These are phyloP conservation scores for Pelodytes ibericus DNA, from an alignment of 2,797 vertebrate species.

Conservation along the genomic window DNA sequence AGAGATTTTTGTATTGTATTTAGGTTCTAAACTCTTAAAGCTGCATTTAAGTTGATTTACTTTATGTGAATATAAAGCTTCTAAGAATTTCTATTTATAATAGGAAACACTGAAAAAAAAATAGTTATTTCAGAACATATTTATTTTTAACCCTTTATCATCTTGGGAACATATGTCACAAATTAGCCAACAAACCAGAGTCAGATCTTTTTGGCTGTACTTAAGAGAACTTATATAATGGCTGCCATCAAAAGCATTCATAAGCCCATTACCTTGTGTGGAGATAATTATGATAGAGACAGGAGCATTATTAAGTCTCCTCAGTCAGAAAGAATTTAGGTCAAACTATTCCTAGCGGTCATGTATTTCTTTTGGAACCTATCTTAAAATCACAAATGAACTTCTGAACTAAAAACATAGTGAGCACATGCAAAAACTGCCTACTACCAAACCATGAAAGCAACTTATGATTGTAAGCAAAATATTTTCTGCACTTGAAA, in stretches of 20 bases:
- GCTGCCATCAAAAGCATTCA: slow-evolving; percentile 12
- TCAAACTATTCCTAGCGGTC: neutral
- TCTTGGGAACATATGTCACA: slow-evolving; percentile 13
- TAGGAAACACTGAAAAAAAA: neutral
- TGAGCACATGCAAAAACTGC: neutral
- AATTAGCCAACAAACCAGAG: slow-evolving; percentile 4
- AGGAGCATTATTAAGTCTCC: slow-evolving; percentile 20
- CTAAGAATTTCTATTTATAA: neutral
- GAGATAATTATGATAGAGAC: slow-evolving; percentile 16
- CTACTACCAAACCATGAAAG: neutral
- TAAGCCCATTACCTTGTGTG: slow-evolving; percentile 30
- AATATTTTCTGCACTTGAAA: neutral
- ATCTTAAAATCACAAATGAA: neutral
- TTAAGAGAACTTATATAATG: slow-evolving; percentile 9
- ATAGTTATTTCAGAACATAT: neutral
- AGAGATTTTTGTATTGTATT: too few species aligned
- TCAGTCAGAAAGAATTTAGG: slow-evolving; percentile 19
- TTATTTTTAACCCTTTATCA: slow-evolving; percentile 5
- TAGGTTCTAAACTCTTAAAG: too few species aligned
- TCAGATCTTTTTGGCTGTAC: slow-evolving; percentile 5
- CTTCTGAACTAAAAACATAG: neutral
- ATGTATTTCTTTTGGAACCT: neutral
- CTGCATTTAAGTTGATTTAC: too few species aligned
- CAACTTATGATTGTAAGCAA: neutral
- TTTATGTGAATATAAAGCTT: neutral